Evolutionary conservation across 2,113 vertebrate species (phyloP).

Genomic region (Cheilinus undulatus): DNA sequence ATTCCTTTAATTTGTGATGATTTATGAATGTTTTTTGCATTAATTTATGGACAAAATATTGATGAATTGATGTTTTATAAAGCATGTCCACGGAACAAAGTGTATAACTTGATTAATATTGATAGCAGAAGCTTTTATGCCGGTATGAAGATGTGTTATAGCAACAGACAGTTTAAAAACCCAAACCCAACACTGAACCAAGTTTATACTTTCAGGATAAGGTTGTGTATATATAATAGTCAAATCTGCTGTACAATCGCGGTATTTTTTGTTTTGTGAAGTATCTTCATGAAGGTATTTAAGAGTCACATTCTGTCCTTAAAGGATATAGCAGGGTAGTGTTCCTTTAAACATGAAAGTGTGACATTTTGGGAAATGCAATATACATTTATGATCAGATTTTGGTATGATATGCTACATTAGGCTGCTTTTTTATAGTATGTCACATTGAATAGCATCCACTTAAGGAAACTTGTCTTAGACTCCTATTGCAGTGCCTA

Average conservation of each 20-base stretch:
- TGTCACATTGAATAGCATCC: too few species aligned
- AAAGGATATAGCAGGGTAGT: background rate
- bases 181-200: background rate
- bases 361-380: background rate
- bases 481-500: too few species aligned
- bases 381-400: background rate
- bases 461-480: too few species aligned
- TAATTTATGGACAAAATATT: constrained; percentile 28
- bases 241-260: constrained; percentile 10
- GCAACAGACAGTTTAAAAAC: background rate
- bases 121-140: constrained; percentile 3
- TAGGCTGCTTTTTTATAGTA: too few species aligned
- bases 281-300: background rate
- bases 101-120: background rate
- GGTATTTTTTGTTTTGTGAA: background rate
- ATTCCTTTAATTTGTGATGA: constrained; percentile 3
- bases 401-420: too few species aligned
- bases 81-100: constrained; percentile 28
- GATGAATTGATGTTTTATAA: constrained; percentile 25
- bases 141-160: background rate
- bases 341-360: background rate
- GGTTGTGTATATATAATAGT: background rate
- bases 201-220: constrained; percentile 4
- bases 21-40: constrained; percentile 42
- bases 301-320: background rate